A percentile compares a stretch with the other conserved stretches of the same genome.
phyloP scores from a whole-genome alignment of 2,797 vertebrate species.

The Sebastiscus tertius region DNA sequence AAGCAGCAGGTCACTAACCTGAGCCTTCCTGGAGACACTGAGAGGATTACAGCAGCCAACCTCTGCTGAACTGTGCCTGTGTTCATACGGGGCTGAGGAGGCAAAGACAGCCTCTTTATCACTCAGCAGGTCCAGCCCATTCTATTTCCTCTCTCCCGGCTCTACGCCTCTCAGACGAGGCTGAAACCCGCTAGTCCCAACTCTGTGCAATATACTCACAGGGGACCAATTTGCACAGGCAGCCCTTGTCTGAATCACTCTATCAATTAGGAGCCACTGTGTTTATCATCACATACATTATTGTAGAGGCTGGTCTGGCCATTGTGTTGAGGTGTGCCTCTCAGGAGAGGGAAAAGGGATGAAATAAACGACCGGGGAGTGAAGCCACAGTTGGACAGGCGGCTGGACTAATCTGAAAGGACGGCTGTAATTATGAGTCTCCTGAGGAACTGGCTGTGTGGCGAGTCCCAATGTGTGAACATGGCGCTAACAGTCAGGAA shows the following conservation, averaged over 20 bases:
- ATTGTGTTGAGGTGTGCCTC: slow-evolving; percentile 91
- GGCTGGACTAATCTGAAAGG: slow-evolving; percentile 95
- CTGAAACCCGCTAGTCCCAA: slow-evolving; percentile 88
- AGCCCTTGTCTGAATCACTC: slow-evolving; percentile 95
- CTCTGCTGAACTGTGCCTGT: slow-evolving; percentile 80
- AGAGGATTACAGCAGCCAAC: slow-evolving; percentile 84
- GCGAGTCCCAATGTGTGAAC: slow-evolving; percentile 94
- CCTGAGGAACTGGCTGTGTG: slow-evolving; percentile 90
- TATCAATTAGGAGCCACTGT: slow-evolving; percentile 98
- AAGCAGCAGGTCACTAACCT: slow-evolving; percentile 84
- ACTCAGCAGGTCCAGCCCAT: slow-evolving; percentile 88
- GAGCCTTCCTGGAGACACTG: slow-evolving; percentile 82
- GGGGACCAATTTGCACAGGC: slow-evolving; percentile 97
- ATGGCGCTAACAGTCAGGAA: slow-evolving; percentile 88
- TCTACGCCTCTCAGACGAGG: slow-evolving; percentile 81
- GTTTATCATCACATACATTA: slow-evolving; percentile 98
- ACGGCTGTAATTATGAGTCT: slow-evolving; percentile 96
- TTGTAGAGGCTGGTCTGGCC: slow-evolving; percentile 90
- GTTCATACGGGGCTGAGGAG: slow-evolving; percentile 79
- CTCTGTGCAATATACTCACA: slow-evolving; percentile 87
- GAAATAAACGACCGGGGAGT: slow-evolving; percentile 88
- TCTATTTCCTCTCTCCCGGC: slow-evolving; percentile 85
- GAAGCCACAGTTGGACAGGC: slow-evolving; percentile 86
- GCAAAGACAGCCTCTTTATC: slow-evolving; percentile 84
- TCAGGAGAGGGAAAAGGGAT: slow-evolving; percentile 84